Evolutionary conservation across 2,888 invertebrate genomes (phyloP).

Genomic region (Leptinotarsa peninsularis): DNA sequence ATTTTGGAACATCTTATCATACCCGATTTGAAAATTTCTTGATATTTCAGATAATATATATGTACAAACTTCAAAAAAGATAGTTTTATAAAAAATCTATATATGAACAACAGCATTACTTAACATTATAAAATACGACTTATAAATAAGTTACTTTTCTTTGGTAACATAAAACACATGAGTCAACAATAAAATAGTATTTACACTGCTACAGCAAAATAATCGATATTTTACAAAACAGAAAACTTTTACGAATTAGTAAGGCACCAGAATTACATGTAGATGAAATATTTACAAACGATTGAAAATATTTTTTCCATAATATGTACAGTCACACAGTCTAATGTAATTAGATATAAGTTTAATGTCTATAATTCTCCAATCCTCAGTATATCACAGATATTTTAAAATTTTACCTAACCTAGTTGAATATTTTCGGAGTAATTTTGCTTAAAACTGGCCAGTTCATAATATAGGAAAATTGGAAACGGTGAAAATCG

Average conservation of each 20-base stretch:
- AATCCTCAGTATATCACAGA: slow-evolving; percentile 35
- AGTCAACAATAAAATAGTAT: slow-evolving; percentile 35
- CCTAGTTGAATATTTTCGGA: slow-evolving; percentile 4
- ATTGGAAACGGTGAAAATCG: not conserved
- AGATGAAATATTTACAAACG: slow-evolving; percentile 34
- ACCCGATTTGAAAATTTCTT: too few relatives aligned
- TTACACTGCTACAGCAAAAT: slow-evolving; percentile 10
- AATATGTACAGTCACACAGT: slow-evolving; percentile 36
- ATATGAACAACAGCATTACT: slow-evolving; percentile 27
- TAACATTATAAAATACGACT: slow-evolving; percentile 16
- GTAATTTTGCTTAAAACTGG: slow-evolving; percentile 1
- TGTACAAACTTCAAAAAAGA: slow-evolving; percentile 1
- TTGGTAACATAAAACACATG: slow-evolving; percentile 44
- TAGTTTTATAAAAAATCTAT: slow-evolving; percentile 22
- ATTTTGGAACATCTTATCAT: too few relatives aligned
- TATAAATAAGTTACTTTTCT: slow-evolving; percentile 34
- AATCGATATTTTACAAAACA: slow-evolving; percentile 27
- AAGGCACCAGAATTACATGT: slow-evolving; percentile 41
- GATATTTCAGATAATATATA: not conserved
- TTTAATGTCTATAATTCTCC: slow-evolving; percentile 27
- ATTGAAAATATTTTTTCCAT: slow-evolving; percentile 23
- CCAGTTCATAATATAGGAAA: not conserved
- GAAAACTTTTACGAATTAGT: slow-evolving; percentile 23
- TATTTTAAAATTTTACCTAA: slow-evolving; percentile 14
- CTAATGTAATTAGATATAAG: slow-evolving; percentile 12